Percentiles rank a stretch among this genome's conserved stretches.
Conservation (phyloP, 2,113 vertebrate genomes). For the Cynoglossus semilaevis region DNA sequence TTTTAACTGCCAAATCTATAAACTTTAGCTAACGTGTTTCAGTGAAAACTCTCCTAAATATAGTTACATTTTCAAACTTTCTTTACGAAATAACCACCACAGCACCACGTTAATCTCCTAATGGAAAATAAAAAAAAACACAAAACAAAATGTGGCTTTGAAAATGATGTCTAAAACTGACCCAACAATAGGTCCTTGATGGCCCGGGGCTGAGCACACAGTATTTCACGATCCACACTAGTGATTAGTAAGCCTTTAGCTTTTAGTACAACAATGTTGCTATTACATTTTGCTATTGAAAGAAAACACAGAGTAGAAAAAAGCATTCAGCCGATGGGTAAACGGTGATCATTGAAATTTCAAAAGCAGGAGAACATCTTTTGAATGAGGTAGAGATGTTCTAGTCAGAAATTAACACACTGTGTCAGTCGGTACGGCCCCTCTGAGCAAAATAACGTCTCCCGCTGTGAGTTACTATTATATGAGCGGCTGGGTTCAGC, state of each 20-base stretch:
- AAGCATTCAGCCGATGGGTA: not conserved
- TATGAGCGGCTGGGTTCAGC: slow-evolving; percentile 4
- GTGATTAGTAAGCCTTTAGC: too few relatives aligned
- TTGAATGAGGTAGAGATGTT: slow-evolving; percentile 17
- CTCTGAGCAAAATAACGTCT: slow-evolving; percentile 12
- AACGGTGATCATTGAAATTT: not conserved
- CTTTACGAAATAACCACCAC: too few relatives aligned
- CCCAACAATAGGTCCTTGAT: not conserved
- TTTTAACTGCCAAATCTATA: too few relatives aligned
- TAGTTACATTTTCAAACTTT: too few relatives aligned
- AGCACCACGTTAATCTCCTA: too few relatives aligned
- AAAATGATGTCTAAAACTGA: too few relatives aligned
- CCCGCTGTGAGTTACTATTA: not conserved
- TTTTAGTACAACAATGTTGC: not conserved
- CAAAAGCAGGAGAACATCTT: slow-evolving; percentile 11
- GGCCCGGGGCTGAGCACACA: not conserved
- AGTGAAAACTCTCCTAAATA: too few relatives aligned
- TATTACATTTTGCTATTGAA: not conserved
- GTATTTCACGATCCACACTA: too few relatives aligned
- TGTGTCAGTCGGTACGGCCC: slow-evolving; percentile 3
- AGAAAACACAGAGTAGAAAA: not conserved
- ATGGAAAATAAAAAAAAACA: too few relatives aligned
- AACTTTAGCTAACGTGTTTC: too few relatives aligned
- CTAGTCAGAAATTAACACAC: slow-evolving; percentile 22
- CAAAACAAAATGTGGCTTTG: too few relatives aligned